These are phyloP conservation scores for Arctopsyche grandis DNA, from an alignment of 1,140 invertebrate species.

Conservation along the genomic window DNA sequence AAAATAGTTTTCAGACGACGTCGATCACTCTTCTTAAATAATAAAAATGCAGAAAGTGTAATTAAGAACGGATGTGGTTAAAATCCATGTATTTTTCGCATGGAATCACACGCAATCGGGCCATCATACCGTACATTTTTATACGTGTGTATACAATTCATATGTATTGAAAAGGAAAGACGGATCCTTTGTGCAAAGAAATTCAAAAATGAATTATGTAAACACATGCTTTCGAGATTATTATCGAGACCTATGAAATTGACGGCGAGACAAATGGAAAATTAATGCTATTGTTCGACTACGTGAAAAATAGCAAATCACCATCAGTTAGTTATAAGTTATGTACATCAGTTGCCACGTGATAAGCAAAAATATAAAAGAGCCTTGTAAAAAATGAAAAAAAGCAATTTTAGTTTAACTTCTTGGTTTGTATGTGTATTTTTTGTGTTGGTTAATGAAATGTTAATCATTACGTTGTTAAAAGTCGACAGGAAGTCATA, in stretches of 20 bases:
- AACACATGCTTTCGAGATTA: background rate
- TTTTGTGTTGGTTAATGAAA: too few relatives aligned
- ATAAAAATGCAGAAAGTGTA: background rate
- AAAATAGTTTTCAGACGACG: background rate
- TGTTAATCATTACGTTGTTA: too few relatives aligned
- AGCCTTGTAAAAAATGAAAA: too few relatives aligned
- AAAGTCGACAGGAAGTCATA: too few relatives aligned
- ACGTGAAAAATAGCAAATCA: background rate
- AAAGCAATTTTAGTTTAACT: too few relatives aligned
- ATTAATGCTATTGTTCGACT: background rate
- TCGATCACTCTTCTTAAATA: background rate
- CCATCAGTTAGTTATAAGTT: background rate
- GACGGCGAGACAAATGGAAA: conserved; percentile 21
- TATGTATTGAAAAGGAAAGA: too few relatives aligned
- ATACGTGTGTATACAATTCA: too few relatives aligned
- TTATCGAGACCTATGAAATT: background rate
- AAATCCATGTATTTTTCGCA: background rate
- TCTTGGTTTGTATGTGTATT: too few relatives aligned
- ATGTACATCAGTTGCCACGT: too few relatives aligned
- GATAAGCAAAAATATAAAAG: too few relatives aligned
- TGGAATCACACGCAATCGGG: conserved; percentile 7
- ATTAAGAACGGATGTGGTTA: background rate
- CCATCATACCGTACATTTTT: background rate
- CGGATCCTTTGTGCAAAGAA: too few relatives aligned
- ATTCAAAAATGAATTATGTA: too few relatives aligned